Conservation (phyloP, 1,140 invertebrate genomes). For the silkworm (Bombyx mori) region ASM3026992v2 NC_085110.1:7014001-7014500, state of each 20-base stretch:
- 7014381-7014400: slow-evolving; percentile 65
- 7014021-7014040: slow-evolving; percentile 44
- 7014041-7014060: slow-evolving; percentile 38
- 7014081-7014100: slow-evolving; percentile 26
- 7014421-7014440: slow-evolving; percentile 46
- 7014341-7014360: slow-evolving; percentile 62
- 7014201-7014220: slow-evolving; percentile 19
- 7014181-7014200: slow-evolving; percentile 20
- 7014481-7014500: slow-evolving; percentile 7
- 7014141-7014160: slow-evolving; percentile 15
- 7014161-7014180: slow-evolving; percentile 13
- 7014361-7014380: slow-evolving; percentile 67
- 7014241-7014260: slow-evolving; percentile 33
- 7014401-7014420: slow-evolving; percentile 55
- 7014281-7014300: slow-evolving; percentile 59
- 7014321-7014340: slow-evolving; percentile 46
- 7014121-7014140: slow-evolving; percentile 15
- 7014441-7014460: slow-evolving; percentile 42
- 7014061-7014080: slow-evolving; percentile 28
- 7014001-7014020: slow-evolving; percentile 58
- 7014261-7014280: slow-evolving; percentile 57
- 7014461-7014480: slow-evolving; percentile 19
- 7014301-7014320: slow-evolving; percentile 66
- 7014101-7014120: slow-evolving; percentile 12
- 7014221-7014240: slow-evolving; percentile 32